Evolutionary conservation across 2,888 invertebrate species (phyloP), one percentile per base, ranked within the genome.

Genomic region (Conus canariensis): DNA sequence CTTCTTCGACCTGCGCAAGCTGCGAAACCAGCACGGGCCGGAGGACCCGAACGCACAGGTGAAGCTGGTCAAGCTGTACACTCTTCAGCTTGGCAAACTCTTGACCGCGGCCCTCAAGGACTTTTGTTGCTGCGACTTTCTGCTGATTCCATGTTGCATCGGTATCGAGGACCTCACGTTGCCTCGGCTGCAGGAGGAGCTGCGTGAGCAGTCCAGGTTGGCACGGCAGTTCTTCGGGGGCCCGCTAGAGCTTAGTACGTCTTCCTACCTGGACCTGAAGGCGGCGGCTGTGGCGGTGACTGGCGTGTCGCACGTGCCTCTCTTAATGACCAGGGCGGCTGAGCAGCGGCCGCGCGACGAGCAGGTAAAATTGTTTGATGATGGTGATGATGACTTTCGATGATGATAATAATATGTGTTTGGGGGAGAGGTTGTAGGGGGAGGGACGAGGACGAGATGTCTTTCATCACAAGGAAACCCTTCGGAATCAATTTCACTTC

Each of bases 91-190:
- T 45, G 67, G 45, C 19, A 87, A 87, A n/a, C 87, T 87, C 25
- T 70, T 87, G 25, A 87, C 87, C 19, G 5, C 70, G 0, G 87
- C 87, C 19, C 67, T 87, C 8, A n/a, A 70, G 64, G 25, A 70
- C 87, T 87, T 16, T 70, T 87, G 87, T 58, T n/a, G 70, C 87
- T 87, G 87, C 30, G 87, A 87, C 56, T 87, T 87, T 25, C n/a
- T 87, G 9, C 70, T 87, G 45, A 45, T 87, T 4, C 87, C 87
- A 12, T 45, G 45, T 10, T 45, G 25, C 14, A 10, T 87, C 22
- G 56, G n/a, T 3, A 16, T 56, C 12, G 30, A 6, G 58, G 87
- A 70, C 12, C 56, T 87, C 56, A 56, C 19, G 10, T 16, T 82
- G 82, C 16, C 16, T 2, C 14, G 12, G 10, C 14, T 64, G 22